A percentile compares a stretch with the other conserved stretches of the same genome.
Conservation (phyloP, 1,140 invertebrate genomes). For the Drosophila nigromelanica region DNA sequence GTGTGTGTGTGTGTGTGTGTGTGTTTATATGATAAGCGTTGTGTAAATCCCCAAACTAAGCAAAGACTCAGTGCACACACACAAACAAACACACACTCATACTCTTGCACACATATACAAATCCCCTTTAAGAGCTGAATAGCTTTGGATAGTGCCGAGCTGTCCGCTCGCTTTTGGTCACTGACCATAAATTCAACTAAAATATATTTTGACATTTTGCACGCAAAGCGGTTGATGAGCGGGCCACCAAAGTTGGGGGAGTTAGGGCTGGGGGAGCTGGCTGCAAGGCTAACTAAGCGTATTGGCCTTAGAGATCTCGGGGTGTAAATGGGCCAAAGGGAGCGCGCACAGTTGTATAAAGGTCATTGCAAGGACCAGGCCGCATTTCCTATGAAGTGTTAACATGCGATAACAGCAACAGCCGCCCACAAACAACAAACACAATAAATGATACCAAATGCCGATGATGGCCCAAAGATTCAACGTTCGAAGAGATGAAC, state of each 20-base stretch:
- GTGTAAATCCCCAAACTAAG: constrained; percentile 78
- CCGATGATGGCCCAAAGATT: constrained; percentile 37
- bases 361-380: constrained; percentile 69
- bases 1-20: constrained; percentile 40
- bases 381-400: constrained; percentile 78
- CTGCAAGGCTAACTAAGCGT: constrained; percentile 64
- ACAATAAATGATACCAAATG: constrained; percentile 73
- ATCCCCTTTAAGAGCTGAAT: constrained; percentile 31
- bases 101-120: constrained; percentile 9
- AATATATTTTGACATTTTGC: constrained; percentile 82
- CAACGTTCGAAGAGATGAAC: constrained; percentile 1
- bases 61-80: constrained; percentile 60
- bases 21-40: constrained; percentile 55
- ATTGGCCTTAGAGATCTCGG: constrained; percentile 35
- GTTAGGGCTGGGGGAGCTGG: too few relatives aligned
- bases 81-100: constrained; percentile 31
- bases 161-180: constrained; percentile 50
- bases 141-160: constrained; percentile 23
- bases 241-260: constrained; percentile 14
- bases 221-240: constrained; percentile 65
- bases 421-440: constrained; percentile 59
- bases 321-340: constrained; percentile 29
- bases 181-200: constrained; percentile 81
- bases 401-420: constrained; percentile 69
- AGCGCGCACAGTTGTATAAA: constrained; percentile 55